phyloP scores from a whole-genome alignment of 2,113 vertebrate species.

The Tamias sibiricus region DNA sequence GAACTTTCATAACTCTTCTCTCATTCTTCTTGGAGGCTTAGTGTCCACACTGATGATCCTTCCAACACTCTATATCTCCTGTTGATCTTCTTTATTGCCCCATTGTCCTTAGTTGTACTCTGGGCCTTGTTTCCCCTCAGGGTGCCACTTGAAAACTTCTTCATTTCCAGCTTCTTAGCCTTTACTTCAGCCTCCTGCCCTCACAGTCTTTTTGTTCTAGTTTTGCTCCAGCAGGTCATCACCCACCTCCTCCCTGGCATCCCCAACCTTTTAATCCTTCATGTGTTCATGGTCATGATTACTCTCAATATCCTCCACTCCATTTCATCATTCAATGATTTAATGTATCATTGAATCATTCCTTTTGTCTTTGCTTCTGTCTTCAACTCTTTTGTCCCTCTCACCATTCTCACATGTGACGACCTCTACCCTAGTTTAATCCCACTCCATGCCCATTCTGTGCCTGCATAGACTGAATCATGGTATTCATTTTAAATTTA shows the following conservation, averaged over 20 bases:
- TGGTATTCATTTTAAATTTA: neutral
- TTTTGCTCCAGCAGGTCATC: neutral
- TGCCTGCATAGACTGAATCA: neutral
- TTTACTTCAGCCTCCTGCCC: neutral
- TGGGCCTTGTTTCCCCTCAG: neutral
- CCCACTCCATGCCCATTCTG: neutral
- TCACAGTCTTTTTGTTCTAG: neutral
- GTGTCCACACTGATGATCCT: neutral
- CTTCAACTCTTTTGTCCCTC: neutral
- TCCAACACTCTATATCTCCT: neutral
- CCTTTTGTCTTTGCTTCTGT: neutral
- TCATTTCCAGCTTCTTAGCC: neutral
- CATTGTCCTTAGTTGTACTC: neutral
- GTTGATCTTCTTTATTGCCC: neutral
- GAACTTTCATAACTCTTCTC: neutral
- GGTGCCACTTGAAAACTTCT: neutral
- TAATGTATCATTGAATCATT: no score
- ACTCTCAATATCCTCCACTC: neutral
- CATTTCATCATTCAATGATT: neutral
- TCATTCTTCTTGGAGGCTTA: neutral
- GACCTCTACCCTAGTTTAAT: neutral
- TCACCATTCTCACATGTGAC: neutral
- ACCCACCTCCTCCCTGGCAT: neutral
- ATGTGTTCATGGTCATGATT: neutral
- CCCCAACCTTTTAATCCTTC: neutral